Evolutionary conservation across 2,888 invertebrate species (phyloP), one percentile per base, ranked within the genome.

Genomic region (Epistrophe grossulariae): DNA sequence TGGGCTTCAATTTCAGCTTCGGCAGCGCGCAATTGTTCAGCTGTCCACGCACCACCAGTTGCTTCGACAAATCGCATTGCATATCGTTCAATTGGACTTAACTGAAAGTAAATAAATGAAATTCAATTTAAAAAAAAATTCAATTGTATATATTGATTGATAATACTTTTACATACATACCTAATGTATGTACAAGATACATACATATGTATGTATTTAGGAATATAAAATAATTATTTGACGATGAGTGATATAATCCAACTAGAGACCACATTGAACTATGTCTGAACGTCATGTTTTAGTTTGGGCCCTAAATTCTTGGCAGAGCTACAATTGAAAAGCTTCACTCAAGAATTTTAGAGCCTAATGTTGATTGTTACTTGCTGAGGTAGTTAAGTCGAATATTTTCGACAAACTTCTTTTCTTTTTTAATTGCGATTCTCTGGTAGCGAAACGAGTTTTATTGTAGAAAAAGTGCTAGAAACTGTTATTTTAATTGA

Each of bases 31-130:
- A 97, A 92, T 90, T 98, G 98, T 91, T 98, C 98, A 0, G 97
- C 97, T 17, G 96, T 96, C 94, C 95, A 96, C n/a, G 95, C 95
- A 2, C 94, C 94, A 24, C 96, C 95, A 77, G 97, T 96, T 89
- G 96, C 95, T 93, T 99, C 99, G 89, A 99, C 96, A 91, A 98
- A 96, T 28, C 95, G 95, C 95, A 99, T 97, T 17, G 99, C 99
- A 93, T 99, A 99, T 74, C 97, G 95, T 93, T 99, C 99, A 85
- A 99, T 96, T 1, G 98, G 98, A 45, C 97, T 96, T 88, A 99
- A 93, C 99, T 99, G 94, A 59, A 92, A 88, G 4, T 43, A 62
- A 13, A 66, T 6, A 45, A 60, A 76, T 13, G 11, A 11, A 74
- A n/a, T 28, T 8, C 11, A 11, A 19, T 50, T n/a, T 50, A 10